Evolutionary conservation across 2,888 invertebrate species (phyloP), one percentile per base, ranked within the genome.

Genomic region (Fragum whitleyi): DNA sequence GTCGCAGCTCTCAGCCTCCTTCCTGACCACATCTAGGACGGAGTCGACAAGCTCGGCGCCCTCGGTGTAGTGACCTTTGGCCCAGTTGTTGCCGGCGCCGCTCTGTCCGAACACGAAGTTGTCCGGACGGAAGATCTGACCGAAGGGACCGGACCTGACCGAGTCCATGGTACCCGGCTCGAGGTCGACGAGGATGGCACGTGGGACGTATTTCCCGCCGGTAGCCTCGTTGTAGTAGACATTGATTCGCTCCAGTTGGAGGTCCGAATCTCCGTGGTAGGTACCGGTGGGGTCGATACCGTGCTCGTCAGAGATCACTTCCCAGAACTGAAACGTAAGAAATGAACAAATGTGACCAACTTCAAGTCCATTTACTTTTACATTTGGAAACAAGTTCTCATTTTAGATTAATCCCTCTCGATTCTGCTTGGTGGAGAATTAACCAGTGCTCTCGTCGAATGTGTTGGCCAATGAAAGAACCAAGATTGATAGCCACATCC

Each of bases 121-220:
- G 95, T 98, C 98, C 28, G 98, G 98, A 86, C 88, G 83, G 86
- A 87, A 91, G 76, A 90, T 86, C 81, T 98, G 96, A 21, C 97
- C 97, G 94, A 97, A 98, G 19, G 97, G 97, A 75, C 98, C 98
- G 0, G 97, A 97, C 86, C 98, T 96, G 86, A 98, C 98, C 0
- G 98, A 97, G 95, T 98, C 98, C 98, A 98, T 98, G 91, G 98
- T 98, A 89, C 98, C 98, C 68, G 98, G 98, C 94, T 98, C 98
- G 93, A 98, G 95, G 94, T 98, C 98, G 85, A 98, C 97, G 83
- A 98, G 96, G 93, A 98, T 96, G 91, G 98, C 98, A 88, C 98
- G 96, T 28, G 98, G 98, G 82, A 98, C 98, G 94, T 98, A 98
- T 95, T 98, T 98, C 90, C 70, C 70, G 36, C 77, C 77, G 6